Base-by-base conservation (phyloP, 2,113 vertebrate species). In the Scalopus aquaticus region DNA sequence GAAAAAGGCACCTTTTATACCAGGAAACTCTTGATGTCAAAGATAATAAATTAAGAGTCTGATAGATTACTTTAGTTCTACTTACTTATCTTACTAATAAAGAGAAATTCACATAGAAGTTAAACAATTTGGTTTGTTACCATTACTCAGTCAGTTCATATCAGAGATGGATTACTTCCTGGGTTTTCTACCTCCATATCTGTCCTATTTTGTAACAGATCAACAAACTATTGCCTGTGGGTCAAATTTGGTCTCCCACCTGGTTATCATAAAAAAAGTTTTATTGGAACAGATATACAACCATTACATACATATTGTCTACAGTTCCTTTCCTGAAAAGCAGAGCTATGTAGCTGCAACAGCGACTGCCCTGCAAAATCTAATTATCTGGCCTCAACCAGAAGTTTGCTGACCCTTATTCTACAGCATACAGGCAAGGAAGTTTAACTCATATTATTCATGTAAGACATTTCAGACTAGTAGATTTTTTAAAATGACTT, bases 381-480 rank as follows among this genome's bases (percentile, higher is more conserved):
- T 73, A 81, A 88, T 13, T 49, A 72, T 16, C 44, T 51, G 49
- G 39, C 6, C 49, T 19, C 64, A 46, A 3, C 1, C 46, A 67
- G 19, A 86, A 58, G 46, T 60, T 16, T 49, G 32, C 30, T 73
- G 39, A 83, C 32, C 20, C 70, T 20, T 32, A 11, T 44, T 5
- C 54, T 56, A 81, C 0, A 12, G 7, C 22, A 64, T 5, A 72
- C 62, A 87, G 58, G 42, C 35, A 86, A 37, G 12, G 4, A 95
- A 89, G 24, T 16, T 86, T 88, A 62, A 67, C 42, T 86, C 5
- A 67, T 67, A n/a, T 54, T 77, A 76, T 65, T 51, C n/a, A 78
- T 60, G 76, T 26, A 96, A 73, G 65, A 84, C n/a, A 26, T 70
- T 93, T 95, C 49, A 93, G 83, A 90, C 62, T 60, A 92, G 58